Conservation (phyloP, 2,113 vertebrate species). For the Uria aalge region DNA sequence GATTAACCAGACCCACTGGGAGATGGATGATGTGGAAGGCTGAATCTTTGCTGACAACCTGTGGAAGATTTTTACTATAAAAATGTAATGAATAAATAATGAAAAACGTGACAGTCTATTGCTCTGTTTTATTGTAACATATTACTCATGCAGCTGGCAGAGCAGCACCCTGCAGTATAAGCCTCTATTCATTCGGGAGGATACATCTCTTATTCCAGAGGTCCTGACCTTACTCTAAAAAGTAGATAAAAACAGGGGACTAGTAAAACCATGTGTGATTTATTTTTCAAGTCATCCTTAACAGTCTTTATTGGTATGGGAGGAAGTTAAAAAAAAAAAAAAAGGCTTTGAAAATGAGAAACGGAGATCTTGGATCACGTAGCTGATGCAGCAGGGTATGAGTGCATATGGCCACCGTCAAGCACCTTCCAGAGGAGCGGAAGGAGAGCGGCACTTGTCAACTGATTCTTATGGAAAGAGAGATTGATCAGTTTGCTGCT, state of each 20-base stretch:
- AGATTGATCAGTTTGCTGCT: neutral
- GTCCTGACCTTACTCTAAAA: neutral
- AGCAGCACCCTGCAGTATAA: neutral
- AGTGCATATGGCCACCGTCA: neutral
- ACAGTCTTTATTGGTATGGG: neutral
- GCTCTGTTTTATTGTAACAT: neutral
- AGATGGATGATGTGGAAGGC: neutral
- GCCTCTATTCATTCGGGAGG: neutral
- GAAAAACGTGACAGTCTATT: neutral
- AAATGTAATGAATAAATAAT: conserved; percentile 41
- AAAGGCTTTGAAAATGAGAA: neutral
- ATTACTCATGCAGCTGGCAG: neutral
- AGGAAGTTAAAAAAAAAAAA: neutral
- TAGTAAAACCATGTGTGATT: accelerated
- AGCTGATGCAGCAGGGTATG: neutral
- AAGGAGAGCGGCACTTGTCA: accelerated
- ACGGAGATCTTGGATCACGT: accelerated
- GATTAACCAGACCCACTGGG: neutral
- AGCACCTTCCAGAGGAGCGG: accelerated
- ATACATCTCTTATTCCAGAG: neutral
- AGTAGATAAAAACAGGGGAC: neutral
- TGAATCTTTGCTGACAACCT: neutral
- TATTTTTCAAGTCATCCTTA: neutral
- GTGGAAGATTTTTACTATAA: neutral
- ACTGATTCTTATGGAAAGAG: neutral